These are phyloP conservation scores for Sitta carolinensis DNA, from an alignment of 2,797 vertebrate genomes.

Conservation along the genomic window DNA sequence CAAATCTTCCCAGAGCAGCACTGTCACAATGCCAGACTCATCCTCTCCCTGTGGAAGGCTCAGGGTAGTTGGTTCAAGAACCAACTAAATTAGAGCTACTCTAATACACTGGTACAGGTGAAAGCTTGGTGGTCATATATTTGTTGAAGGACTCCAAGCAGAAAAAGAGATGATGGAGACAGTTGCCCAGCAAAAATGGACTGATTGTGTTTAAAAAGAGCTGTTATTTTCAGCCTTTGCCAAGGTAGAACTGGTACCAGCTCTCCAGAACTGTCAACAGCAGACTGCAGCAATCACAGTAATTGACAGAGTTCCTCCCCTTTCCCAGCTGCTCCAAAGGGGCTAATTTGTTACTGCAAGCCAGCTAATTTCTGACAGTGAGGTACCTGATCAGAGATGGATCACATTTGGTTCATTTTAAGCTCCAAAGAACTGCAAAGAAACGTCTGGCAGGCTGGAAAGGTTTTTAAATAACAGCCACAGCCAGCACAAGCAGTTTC, in stretches of 20 bases:
- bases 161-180: background rate
- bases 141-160: background rate
- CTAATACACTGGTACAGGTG: background rate
- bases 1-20: background rate
- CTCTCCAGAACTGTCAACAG: background rate
- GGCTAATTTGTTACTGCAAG: background rate
- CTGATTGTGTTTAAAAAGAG: background rate
- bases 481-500: background rate
- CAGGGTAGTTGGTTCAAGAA: background rate
- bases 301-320: background rate
- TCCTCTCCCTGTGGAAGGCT: background rate
- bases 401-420: slow-evolving; percentile 34
- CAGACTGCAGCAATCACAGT: background rate
- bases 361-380: background rate
- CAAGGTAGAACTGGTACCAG: background rate
- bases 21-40: background rate
- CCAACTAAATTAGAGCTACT: background rate
- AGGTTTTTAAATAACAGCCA: background rate
- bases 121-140: background rate
- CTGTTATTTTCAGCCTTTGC: background rate
- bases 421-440: slow-evolving; percentile 29
- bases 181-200: background rate
- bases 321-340: background rate
- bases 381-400: background rate
- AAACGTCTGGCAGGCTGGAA: background rate